A percentile compares a stretch with the other conserved stretches of the same genome.
Conservation (phyloP, 2,113 vertebrate species). For the zebrafish (Danio rerio) region DNA sequence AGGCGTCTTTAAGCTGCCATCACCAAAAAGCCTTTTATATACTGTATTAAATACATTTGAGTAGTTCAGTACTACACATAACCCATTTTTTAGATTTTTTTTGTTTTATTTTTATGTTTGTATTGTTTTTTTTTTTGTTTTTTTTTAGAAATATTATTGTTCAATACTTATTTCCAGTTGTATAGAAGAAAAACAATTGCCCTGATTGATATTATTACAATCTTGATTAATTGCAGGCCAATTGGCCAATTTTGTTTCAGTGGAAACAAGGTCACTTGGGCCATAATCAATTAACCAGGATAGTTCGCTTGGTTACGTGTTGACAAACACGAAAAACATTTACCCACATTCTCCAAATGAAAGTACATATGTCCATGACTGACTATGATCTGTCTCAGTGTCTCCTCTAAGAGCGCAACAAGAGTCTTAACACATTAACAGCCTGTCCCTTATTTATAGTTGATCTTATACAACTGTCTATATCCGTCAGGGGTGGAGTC, state of each 20-base stretch:
- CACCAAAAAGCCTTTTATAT: too few species aligned
- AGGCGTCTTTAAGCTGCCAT: too few species aligned
- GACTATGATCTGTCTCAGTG: background rate
- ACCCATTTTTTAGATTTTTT: too few species aligned
- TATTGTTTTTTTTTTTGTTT: too few species aligned
- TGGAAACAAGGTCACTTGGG: constrained; percentile 17
- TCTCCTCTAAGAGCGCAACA: background rate
- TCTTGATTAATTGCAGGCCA: background rate
- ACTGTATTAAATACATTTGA: too few species aligned
- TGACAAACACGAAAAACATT: background rate
- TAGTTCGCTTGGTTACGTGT: background rate
- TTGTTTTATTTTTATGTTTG: too few species aligned
- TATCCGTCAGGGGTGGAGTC: constrained; percentile 25
- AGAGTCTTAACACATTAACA: background rate
- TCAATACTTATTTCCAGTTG: too few species aligned
- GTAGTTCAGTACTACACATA: too few species aligned
- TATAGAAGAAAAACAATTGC: background rate
- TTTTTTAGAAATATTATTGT: too few species aligned
- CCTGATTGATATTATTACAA: background rate
- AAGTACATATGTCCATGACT: background rate
- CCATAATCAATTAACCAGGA: background rate
- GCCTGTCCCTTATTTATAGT: constrained; percentile 53
- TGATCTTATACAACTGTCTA: constrained; percentile 64
- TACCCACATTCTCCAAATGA: constrained; percentile 15
- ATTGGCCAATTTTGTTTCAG: background rate